A percentile compares a stretch with the other conserved stretches of the same genome.
Evolutionary conservation across 64 coral and sea anemone genomes (phyloP).

Genomic region (Cladopsammia gracilis): DNA sequence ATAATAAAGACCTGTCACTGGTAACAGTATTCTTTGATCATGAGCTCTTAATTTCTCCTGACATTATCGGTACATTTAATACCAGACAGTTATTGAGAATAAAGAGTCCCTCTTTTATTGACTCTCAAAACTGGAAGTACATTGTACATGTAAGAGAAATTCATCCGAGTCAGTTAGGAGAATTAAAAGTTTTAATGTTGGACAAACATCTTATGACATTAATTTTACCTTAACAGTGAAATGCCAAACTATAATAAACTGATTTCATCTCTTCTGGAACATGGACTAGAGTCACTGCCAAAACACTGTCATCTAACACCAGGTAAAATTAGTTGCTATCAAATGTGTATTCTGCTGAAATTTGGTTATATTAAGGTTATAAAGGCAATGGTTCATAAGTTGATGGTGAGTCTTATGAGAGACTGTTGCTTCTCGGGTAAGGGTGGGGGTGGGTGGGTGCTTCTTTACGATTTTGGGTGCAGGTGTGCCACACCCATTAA

Average conservation of each 20-base stretch:
- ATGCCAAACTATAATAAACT: slow-evolving; percentile 93
- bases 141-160: background rate
- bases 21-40: background rate
- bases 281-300: slow-evolving; percentile 87
- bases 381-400: background rate
- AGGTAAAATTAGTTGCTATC: slow-evolving; percentile 68
- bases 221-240: slow-evolving; percentile 68
- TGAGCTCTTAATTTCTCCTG: slow-evolving; percentile 1
- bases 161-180: no score
- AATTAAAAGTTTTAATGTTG: no score
- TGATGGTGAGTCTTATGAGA: background rate
- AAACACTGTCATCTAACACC: slow-evolving; percentile 93
- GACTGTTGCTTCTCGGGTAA: background rate
- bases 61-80: background rate
- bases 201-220: background rate
- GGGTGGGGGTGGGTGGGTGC: no score
- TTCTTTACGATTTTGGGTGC: no score
- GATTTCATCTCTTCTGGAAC: slow-evolving; percentile 83
- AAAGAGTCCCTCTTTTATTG: no score
- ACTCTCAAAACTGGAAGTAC: no score
- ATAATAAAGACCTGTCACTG: slow-evolving; percentile 91
- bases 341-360: no score
- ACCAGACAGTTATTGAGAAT: background rate
- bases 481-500: no score
- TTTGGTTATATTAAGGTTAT: no score